Conservation (phyloP, 2,888 invertebrate species). For the Alsophila aescularia region DNA sequence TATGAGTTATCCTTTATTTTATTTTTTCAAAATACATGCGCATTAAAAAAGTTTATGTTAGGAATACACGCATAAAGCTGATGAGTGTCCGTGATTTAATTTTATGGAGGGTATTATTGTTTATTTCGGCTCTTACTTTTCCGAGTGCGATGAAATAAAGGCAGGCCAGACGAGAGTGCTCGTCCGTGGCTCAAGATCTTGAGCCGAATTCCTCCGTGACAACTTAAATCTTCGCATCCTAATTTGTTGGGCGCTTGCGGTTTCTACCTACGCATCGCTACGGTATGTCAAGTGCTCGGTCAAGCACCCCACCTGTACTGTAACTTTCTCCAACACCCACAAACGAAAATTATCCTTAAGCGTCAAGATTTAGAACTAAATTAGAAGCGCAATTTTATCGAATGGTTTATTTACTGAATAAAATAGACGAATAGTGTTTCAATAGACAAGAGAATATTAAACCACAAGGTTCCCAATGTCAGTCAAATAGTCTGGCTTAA, state of each 20-base stretch:
- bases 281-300: conserved; percentile 65
- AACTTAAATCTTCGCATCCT: conserved; percentile 63
- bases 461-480: neutral
- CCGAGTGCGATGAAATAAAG: conserved; percentile 24
- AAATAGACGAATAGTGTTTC: neutral
- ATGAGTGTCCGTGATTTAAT: conserved; percentile 38
- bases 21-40: conserved; percentile 24
- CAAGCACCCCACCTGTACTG: conserved; percentile 69
- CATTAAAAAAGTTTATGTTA: conserved; percentile 43
- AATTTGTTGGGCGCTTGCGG: conserved; percentile 66
- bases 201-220: conserved; percentile 59
- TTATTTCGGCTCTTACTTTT: conserved; percentile 47
- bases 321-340: conserved; percentile 3
- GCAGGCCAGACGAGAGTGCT: conserved; percentile 24
- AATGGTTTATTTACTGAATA: neutral
- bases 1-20: conserved; percentile 5
- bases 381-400: neutral
- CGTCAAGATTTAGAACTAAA: neutral
- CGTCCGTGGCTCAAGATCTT: conserved; percentile 34
- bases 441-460: neutral
- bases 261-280: conserved; percentile 48
- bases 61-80: conserved; percentile 50
- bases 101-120: conserved; percentile 55
- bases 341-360: conserved; percentile 25
- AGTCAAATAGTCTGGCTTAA: neutral